These are phyloP conservation scores for Montipora foliosa DNA, from an alignment of 64 coral and sea anemone species.

Conservation along the genomic window DNA sequence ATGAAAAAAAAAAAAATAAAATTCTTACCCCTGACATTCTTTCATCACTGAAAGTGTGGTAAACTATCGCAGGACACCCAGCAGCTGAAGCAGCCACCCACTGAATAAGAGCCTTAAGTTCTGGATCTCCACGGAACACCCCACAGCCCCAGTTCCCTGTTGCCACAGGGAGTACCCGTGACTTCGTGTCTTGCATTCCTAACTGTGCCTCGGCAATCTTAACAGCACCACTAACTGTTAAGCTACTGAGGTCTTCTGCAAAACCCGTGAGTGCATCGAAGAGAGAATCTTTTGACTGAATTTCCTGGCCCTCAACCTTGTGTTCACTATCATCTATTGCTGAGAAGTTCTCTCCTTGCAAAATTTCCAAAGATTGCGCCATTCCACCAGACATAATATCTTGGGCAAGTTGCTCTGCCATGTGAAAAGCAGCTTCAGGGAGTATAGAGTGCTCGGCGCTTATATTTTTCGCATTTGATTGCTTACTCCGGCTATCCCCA, in stretches of 20 bases:
- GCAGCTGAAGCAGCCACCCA: constrained; percentile 83
- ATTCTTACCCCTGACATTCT: constrained; percentile 69
- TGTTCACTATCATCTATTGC: neutral
- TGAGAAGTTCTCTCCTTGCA: neutral
- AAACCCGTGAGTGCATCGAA: constrained; percentile 17
- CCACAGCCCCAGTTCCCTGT: constrained; percentile 81
- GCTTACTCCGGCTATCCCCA: neutral
- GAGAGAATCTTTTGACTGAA: neutral
- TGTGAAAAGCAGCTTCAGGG: neutral
- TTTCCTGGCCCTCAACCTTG: neutral
- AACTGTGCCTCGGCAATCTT: constrained; percentile 44
- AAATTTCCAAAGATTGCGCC: constrained; percentile 5
- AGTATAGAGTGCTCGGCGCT: neutral
- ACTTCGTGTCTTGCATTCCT: constrained; percentile 5
- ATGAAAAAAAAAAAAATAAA: neutral
- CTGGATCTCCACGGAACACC: constrained; percentile 49
- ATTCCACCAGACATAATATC: constrained; percentile 15
- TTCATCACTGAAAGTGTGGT: constrained; percentile 70
- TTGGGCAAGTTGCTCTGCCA: constrained; percentile 18
- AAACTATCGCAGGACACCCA: constrained; percentile 82
- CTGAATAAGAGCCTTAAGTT: constrained; percentile 84
- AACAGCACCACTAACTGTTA: constrained; percentile 41
- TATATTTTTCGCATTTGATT: neutral
- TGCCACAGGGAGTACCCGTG: constrained; percentile 47
- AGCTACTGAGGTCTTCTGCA: constrained; percentile 26